Conservation (phyloP, 2,888 invertebrate genomes). For the Nesidiocoris tenuis region DNA sequence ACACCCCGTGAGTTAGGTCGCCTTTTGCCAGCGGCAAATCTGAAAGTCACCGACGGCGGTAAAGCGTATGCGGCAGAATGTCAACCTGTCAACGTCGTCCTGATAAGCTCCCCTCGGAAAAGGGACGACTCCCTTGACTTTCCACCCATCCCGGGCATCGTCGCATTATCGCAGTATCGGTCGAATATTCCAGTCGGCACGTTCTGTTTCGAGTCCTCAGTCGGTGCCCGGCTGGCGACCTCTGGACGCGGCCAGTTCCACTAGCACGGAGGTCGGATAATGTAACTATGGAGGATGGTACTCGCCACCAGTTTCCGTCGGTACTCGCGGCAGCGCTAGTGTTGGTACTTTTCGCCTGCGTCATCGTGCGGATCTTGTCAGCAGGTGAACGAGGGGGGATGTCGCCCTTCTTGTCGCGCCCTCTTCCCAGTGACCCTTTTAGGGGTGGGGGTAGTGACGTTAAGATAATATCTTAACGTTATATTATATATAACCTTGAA, state of each 20-base stretch:
- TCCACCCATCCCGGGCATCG: background rate
- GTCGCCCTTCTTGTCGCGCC: no score
- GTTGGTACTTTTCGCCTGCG: slow-evolving; percentile 21
- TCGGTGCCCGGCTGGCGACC: background rate
- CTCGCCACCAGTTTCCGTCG: background rate
- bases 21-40: no score
- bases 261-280: no score
- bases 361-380: slow-evolving; percentile 33
- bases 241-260: slow-evolving; percentile 15
- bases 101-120: background rate
- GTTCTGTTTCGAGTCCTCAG: background rate
- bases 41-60: no score
- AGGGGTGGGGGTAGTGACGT: no score
- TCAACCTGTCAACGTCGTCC: background rate
- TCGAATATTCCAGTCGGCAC: slow-evolving; percentile 3
- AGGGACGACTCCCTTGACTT: background rate
- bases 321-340: slow-evolving; percentile 10
- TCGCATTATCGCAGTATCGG: background rate
- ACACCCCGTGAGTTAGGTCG: no score
- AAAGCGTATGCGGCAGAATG: background rate
- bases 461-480: no score
- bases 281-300: background rate
- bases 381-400: slow-evolving; percentile 34
- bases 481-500: no score
- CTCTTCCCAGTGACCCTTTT: no score